A percentile compares a stretch with the other conserved stretches of the same genome.
Conservation (phyloP, 2,797 vertebrate species). For the Vespertilio murinus region DNA sequence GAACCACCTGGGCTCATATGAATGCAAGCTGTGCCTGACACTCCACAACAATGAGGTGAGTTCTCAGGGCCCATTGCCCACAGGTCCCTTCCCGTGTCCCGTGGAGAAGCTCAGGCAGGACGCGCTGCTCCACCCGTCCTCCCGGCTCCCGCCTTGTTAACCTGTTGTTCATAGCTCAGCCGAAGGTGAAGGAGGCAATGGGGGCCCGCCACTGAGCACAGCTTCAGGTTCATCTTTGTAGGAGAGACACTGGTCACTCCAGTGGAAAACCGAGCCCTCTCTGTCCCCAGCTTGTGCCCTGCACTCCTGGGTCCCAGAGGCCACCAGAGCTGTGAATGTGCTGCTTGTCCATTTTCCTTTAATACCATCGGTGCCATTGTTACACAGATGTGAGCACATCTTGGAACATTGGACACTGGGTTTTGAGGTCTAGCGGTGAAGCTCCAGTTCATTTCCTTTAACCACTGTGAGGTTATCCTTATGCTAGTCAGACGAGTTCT, state of each 20-base stretch:
- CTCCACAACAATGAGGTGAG: constrained; percentile 98
- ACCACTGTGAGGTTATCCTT: rapidly evolving
- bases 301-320: too few species aligned
- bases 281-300: background rate
- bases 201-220: background rate
- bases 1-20: constrained; percentile 97
- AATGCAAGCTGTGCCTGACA: constrained; percentile 97
- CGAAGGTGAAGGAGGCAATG: background rate
- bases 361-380: rapidly evolving
- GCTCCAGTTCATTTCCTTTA: background rate
- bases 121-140: background rate
- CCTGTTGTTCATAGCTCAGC: rapidly evolving
- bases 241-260: background rate
- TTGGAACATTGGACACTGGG: rapidly evolving
- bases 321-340: background rate
- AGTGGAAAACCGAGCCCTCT: background rate
- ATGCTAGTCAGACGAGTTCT: rapidly evolving
- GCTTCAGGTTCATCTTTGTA: background rate
- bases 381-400: rapidly evolving
- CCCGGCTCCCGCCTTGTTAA: background rate
- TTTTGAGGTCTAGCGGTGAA: too few species aligned
- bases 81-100: too few species aligned
- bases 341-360: background rate
- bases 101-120: background rate
- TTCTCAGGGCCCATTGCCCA: too few species aligned